Evolutionary conservation across 2,888 invertebrate genomes (phyloP).

Genomic region (Anthrax anthrax): DNA sequence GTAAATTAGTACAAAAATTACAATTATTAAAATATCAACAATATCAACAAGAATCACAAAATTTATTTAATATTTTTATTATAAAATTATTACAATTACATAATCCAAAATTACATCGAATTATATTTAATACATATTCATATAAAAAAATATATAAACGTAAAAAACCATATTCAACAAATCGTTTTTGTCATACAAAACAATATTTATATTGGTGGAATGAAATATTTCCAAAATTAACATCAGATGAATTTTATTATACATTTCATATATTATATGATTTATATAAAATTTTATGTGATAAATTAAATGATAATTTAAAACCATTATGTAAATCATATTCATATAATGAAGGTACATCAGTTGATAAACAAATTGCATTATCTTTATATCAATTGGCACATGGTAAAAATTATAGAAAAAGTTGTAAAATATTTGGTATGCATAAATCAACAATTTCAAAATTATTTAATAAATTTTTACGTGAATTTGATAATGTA

Average conservation of each 20-base stretch:
- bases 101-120: neutral
- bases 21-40: constrained; percentile 2
- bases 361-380: constrained; percentile 1
- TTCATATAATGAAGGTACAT: neutral
- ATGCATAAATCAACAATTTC: neutral
- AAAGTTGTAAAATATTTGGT: neutral
- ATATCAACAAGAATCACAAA: constrained; percentile 3
- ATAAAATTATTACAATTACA: constrained; percentile 1
- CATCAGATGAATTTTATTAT: neutral
- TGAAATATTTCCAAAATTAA: constrained; percentile 2
- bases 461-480: constrained; percentile 1
- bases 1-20: constrained; percentile 3
- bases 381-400: constrained; percentile 3
- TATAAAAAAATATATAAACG: neutral
- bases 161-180: neutral
- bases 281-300: constrained; percentile 1
- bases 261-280: constrained; percentile 1
- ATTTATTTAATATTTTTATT: constrained; percentile 1
- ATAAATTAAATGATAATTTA: neutral
- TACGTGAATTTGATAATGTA: neutral
- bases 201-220: neutral
- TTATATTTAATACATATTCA: neutral
- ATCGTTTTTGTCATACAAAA: neutral
- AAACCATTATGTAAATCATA: neutral
- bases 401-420: constrained; percentile 1